Base-by-base conservation (phyloP, 2,888 invertebrate genomes). In the Rhagium mordax region DNA sequence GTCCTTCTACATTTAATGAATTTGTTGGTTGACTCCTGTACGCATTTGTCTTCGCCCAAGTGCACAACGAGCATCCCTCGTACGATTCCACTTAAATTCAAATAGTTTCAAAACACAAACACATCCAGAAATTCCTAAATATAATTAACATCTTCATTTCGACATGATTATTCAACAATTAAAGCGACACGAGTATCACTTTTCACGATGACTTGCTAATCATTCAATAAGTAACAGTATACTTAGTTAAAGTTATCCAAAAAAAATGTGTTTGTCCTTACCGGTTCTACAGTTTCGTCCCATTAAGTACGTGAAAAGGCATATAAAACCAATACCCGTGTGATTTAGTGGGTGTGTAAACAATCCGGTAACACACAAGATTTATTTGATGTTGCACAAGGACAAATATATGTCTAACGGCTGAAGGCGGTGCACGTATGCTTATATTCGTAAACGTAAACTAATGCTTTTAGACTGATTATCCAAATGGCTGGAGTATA, bases 281-380 rank as follows among this genome's bases (percentile, higher is more conserved):
- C 20, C 20, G 55, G 55, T n/a, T 47, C 47, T 61, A 61, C 48
- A 47, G 61, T 47, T 18, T 47, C 21, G 21, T 61, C 47, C 61
- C 61, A 47, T 47, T 61, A 61, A 33, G 13, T 24, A 24, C n/a
- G 20, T 15, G 21, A 41, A 48, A 47, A 61, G 13, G n/a, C 21
- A 8, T 47, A 61, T 18, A 61, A 61, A 61, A 61, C 21, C 47
- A 59, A 61, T 47, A 33, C 41, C 60, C 60, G 60, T 60, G 60
- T 60, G 60, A 60, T 61, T 61, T 41, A 61, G 61, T 61, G 47
- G 61, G 61, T 61, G 61, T 48, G 61, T 61, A 61, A 61, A 61
- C 61, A 61, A 47, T 59, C 8, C 59, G 59, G 59, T 41, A 59
- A 59, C 18, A 13, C 61, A 60, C 33, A 33, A 47, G 47, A 47